Base-by-base conservation (phyloP, 2,888 invertebrate species). In the Azorinus chamasolen region DNA sequence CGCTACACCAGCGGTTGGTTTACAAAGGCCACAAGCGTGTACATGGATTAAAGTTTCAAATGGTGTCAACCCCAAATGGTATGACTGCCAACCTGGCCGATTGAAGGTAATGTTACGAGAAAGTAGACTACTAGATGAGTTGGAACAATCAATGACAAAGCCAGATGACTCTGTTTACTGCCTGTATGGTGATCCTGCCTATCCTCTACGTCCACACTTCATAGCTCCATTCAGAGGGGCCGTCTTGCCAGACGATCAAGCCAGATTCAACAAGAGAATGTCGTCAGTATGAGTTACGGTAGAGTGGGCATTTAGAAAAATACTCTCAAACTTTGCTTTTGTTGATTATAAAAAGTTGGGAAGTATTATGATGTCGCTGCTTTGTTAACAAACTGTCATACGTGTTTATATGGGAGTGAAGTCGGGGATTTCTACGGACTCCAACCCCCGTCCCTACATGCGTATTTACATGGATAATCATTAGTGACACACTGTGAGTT, bases 51-150 rank as follows among this genome's bases (percentile, higher is more conserved):
- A 75, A 71, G 24, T 74, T 63, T 14, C 65, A 63, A 51, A 25
- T 20, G 18, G 64, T 53, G 8, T 10, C 27, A 20, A 39, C 27
- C 10, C 74, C 82, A 41, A 69, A 63, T 53, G 75, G 76, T 5
- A n/a, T 83, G 45, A 73, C 74, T 41, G 75, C 62, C 16, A 45
- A 59, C 46, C 24, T 75, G 69, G 20, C 74, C 69, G 14, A 48
- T 64, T 32, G 69, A 69, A 37, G 75, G 53, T 12, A 55, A 55
- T 75, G 51, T 24, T 75, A n/a, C 48, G 68, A 45, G 43, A 41
- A 41, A 73, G 66, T 66, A 61, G 46, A n/a, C 43, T 69, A 27
- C 8, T 59, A 22, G 20, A 61, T 57, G 39, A 83, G 79, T 51
- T 77, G 69, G 48, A 78, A 62, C 41, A 22, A 69, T 16, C 20